phyloP scores from a whole-genome alignment of 2,113 vertebrate species.

The Takifugu bimaculatus region DNA sequence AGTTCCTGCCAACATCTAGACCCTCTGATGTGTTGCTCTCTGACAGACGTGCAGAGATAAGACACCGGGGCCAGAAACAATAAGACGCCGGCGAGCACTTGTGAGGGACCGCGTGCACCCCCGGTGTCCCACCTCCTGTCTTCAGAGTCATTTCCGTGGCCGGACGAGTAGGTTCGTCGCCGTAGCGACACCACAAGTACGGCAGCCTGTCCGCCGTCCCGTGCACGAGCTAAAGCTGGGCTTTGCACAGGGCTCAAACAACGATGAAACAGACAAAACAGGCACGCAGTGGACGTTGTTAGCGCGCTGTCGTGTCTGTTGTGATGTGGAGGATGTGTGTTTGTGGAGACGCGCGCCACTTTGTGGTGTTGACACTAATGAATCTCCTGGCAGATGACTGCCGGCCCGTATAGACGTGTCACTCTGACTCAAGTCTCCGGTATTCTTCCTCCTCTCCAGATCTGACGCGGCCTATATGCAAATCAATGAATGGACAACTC shows the following conservation, averaged over 20 bases:
- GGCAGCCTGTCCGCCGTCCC: not conserved
- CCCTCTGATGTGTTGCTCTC: not conserved
- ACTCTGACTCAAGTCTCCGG: conserved; percentile 56
- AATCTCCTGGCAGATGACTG: conserved; percentile 60
- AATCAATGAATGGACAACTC: conserved; percentile 51
- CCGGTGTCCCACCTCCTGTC: too few relatives aligned
- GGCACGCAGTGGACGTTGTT: too few relatives aligned
- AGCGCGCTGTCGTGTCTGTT: conserved; percentile 31
- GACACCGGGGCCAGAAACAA: conserved; percentile 2
- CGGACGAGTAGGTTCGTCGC: too few relatives aligned
- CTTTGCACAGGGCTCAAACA: not conserved
- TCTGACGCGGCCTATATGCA: conserved; percentile 35
- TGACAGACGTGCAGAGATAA: conserved; percentile 4
- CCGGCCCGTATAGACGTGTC: conserved; percentile 69
- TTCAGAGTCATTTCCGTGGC: too few relatives aligned
- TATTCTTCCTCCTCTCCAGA: conserved; percentile 33
- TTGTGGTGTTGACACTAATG: conserved; percentile 67
- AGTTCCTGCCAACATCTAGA: not conserved
- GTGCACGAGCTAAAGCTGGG: not conserved
- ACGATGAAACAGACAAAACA: too few relatives aligned
- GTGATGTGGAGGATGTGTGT: conserved; percentile 54
- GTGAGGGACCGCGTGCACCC: too few relatives aligned
- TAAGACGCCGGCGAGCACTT: not conserved
- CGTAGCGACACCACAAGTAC: too few relatives aligned
- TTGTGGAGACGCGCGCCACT: conserved; percentile 42